A percentile compares a stretch with the other conserved stretches of the same genome.
Conservation (phyloP, 92 coral and sea anemone genomes). For the Meandrina meandrites region DNA sequence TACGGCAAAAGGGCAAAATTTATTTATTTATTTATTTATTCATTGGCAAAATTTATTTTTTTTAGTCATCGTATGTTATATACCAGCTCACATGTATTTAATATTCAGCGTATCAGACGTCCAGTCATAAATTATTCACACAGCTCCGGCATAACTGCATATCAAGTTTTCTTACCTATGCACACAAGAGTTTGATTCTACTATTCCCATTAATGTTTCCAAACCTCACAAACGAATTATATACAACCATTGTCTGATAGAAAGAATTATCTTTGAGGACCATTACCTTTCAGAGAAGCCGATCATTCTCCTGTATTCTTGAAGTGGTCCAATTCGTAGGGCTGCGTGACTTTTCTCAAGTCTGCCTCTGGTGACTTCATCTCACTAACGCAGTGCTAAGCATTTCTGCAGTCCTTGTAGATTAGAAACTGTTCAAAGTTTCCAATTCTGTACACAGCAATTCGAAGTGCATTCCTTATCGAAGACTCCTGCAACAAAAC, state of each 20-base stretch:
- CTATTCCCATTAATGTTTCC: background rate
- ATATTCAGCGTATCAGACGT: too few relatives aligned
- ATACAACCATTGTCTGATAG: background rate
- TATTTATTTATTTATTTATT: too few relatives aligned
- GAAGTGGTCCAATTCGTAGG: background rate
- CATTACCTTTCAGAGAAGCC: background rate
- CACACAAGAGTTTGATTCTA: too few relatives aligned
- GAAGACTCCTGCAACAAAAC: background rate
- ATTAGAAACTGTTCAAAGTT: background rate
- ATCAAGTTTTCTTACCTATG: too few relatives aligned
- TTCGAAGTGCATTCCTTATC: background rate
- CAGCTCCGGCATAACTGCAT: too few relatives aligned
- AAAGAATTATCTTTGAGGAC: background rate
- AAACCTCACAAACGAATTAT: background rate
- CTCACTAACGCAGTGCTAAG: background rate
- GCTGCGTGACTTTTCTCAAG: background rate
- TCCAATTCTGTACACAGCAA: background rate
- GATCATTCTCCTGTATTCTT: background rate
- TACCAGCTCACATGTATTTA: too few relatives aligned
- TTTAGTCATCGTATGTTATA: too few relatives aligned
- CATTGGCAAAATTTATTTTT: too few relatives aligned
- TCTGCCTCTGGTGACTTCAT: background rate
- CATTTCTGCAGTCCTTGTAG: background rate
- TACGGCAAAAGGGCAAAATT: too few relatives aligned
- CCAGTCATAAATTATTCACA: too few relatives aligned